Percentiles rank a stretch among this genome's conserved stretches.
These are phyloP conservation scores for Parochlus steinenii DNA, from an alignment of 2,888 invertebrate genomes.

Conservation along the genomic window DNA sequence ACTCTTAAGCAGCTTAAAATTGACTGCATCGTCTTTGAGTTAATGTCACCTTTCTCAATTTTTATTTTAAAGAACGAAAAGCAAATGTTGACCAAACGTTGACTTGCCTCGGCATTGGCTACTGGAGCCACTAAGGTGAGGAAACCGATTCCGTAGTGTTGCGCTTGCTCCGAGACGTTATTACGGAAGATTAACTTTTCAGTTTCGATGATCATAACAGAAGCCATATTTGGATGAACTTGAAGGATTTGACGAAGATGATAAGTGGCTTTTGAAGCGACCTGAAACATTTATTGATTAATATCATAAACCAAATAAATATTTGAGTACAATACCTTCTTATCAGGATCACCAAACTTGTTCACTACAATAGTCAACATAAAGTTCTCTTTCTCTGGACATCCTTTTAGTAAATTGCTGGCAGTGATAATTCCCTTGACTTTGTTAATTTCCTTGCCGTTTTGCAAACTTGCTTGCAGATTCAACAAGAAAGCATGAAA, in stretches of 20 bases:
- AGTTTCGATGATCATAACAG: constrained; percentile 69
- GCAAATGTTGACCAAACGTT: constrained; percentile 75
- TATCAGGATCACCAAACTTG: constrained; percentile 83
- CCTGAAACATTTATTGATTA: constrained; percentile 49
- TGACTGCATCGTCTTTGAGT: constrained; percentile 69
- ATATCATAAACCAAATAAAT: no score
- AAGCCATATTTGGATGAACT: constrained; percentile 84
- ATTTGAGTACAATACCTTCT: no score
- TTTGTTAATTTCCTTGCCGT: constrained; percentile 28
- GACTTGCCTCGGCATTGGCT: constrained; percentile 61
- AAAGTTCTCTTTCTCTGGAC: constrained; percentile 30
- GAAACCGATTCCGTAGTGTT: constrained; percentile 88
- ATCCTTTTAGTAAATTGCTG: constrained; percentile 22
- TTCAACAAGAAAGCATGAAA: constrained; percentile 41
- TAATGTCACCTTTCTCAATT: constrained; percentile 44
- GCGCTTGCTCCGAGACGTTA: constrained; percentile 70
- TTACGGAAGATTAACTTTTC: constrained; percentile 80
- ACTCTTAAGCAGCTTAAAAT: constrained; percentile 68
- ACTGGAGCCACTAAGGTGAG: constrained; percentile 65
- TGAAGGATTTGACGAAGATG: constrained; percentile 66
- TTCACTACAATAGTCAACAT: constrained; percentile 72
- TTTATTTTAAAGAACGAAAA: constrained; percentile 91
- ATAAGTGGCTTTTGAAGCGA: constrained; percentile 77
- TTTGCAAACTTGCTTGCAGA: constrained; percentile 26
- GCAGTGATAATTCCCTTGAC: constrained; percentile 23